Base-by-base conservation (phyloP, 1,140 invertebrate species). In the Antheraea pernyi region DNA sequence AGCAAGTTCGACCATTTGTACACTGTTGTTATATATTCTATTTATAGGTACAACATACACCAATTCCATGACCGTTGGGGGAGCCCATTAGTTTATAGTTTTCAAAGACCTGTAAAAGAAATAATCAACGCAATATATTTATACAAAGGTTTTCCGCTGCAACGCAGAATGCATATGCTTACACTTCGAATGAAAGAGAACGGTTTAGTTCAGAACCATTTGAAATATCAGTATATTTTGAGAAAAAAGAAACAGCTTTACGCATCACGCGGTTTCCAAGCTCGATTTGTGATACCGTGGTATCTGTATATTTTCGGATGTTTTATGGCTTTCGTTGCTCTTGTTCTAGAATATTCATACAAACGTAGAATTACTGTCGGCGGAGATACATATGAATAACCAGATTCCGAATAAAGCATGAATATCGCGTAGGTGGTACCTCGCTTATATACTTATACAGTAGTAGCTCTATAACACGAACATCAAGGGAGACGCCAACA, bases 91-190 rank as follows among this genome's bases (percentile, higher is more conserved):
- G 48, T 89, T 6, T 80, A 84, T 53, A 19, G 65, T 0, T 81
- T 89, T 30, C 63, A 69, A 0, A 62, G 66, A 11, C 78, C 84
- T 0, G 64, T 81, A 0, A 73, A 71, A 9, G 82, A 81, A 62
- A 65, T 84, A 0, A 75, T 85, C 0, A 85, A 83, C 22, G 72
- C 76, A 0, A 79, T 81, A 18, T 89, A 83, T 36, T 48, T 84
- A 0, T 78, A 86, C 36, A 88, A 88, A 68, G 87, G 85, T 7
- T 89, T 89, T 67, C 87, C 87, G 0, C 42, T 83, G 37, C 7
- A 63, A 0, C 19, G 72, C 0, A 72, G 65, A 11, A 59, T 89
- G 9, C 64, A 80, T 13, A 42, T 22, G 10, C 67, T 73, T 11
- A 59, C 76, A 7, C 60, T 84, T 3, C 74, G 74, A 8, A 13